Evolutionary conservation across 1,140 invertebrate species (phyloP).

Genomic region (Zophobas morio): DNA sequence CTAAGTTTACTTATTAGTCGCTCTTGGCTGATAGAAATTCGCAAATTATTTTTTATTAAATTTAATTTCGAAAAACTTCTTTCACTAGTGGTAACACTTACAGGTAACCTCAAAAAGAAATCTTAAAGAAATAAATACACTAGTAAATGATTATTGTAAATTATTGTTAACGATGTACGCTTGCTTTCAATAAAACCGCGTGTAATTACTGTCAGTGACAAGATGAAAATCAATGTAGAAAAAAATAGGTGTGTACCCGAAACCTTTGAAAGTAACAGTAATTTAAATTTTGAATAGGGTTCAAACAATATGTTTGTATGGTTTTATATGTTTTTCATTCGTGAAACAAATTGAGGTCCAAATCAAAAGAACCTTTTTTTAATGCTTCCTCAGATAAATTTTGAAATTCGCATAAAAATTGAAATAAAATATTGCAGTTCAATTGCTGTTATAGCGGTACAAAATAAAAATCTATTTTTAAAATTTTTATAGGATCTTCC

Average conservation of each 20-base stretch:
- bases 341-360: slow-evolving; percentile 22
- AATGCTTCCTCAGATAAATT: too few species aligned
- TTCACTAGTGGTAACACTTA: slow-evolving; percentile 34
- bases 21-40: slow-evolving; percentile 23
- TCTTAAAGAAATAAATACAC: slow-evolving; percentile 21
- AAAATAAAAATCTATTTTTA: too few species aligned
- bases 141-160: slow-evolving; percentile 3
- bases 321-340: not conserved
- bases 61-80: slow-evolving; percentile 48
- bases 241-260: too few species aligned
- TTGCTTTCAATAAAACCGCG: too few species aligned
- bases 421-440: not conserved
- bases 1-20: slow-evolving; percentile 25
- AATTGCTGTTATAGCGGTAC: not conserved
- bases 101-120: slow-evolving; percentile 37
- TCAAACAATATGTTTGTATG: not conserved
- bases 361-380: too few species aligned
- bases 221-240: too few species aligned
- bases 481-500: too few species aligned
- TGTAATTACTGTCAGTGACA: too few species aligned
- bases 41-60: slow-evolving; percentile 47
- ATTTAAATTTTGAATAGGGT: not conserved
- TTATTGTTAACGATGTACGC: not conserved
- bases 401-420: too few species aligned
- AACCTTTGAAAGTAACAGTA: not conserved